Conservation (phyloP, 2,797 vertebrate species). For the Halcyon leucocephala region DNA sequence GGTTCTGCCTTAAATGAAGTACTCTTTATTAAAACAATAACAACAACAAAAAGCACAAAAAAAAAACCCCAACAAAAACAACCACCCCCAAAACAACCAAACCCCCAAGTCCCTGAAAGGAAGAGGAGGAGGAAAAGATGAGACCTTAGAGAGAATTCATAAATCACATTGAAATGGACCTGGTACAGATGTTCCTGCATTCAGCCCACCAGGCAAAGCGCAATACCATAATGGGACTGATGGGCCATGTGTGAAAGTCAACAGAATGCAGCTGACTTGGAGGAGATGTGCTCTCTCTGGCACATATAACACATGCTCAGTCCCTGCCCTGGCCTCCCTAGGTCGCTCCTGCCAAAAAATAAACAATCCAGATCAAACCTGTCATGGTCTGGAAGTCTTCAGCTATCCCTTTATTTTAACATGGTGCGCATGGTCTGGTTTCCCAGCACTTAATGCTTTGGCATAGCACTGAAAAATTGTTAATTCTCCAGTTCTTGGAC, state of each 20-base stretch:
- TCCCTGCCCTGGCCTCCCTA: slow-evolving; percentile 8
- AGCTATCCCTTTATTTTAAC: slow-evolving; percentile 43
- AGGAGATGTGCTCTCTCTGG: slow-evolving; percentile 20
- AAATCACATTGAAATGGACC: slow-evolving; percentile 71
- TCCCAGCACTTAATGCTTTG: neutral
- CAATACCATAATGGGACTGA: neutral
- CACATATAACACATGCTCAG: neutral
- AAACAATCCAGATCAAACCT: slow-evolving; percentile 50
- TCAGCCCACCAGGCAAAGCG: slow-evolving; percentile 25
- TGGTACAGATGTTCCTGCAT: slow-evolving; percentile 73
- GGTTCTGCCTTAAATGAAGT: slow-evolving; percentile 67
- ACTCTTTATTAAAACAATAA: slow-evolving; percentile 23
- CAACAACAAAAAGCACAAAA: neutral
- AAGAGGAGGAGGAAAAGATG: slow-evolving; percentile 67
- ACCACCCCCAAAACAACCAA: neutral
- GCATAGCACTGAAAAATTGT: neutral
- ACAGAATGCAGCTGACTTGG: slow-evolving; percentile 26
- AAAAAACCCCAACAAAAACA: neutral
- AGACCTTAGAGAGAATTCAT: slow-evolving; percentile 65
- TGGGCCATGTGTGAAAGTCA: slow-evolving; percentile 18
- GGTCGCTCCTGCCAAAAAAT: slow-evolving; percentile 45
- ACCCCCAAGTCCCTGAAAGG: slow-evolving; percentile 56
- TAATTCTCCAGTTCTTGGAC: neutral
- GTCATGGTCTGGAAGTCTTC: slow-evolving; percentile 56
- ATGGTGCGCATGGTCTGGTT: neutral